phyloP scores from a whole-genome alignment of 64 coral and sea anemone species.

The Stichodactyla mertensii region DNA sequence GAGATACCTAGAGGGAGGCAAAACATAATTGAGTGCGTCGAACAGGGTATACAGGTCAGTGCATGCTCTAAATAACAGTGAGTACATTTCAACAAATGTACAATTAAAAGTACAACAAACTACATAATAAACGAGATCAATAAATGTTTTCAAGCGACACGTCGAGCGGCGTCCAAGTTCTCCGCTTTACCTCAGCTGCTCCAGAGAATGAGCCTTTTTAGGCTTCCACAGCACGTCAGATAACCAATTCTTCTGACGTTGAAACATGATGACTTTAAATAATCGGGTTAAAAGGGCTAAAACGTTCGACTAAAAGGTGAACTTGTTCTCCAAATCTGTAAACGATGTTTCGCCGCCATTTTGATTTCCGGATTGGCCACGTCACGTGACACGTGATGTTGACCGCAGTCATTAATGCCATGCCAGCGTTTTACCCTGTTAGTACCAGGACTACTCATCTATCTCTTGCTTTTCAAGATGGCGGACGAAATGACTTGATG shows the following conservation, averaged over 20 bases:
- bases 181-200: conserved; percentile 73
- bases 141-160: neutral
- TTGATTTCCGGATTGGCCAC: conserved; percentile 58
- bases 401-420: conserved; percentile 19
- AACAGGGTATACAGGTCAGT: neutral
- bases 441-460: neutral
- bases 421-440: conserved; percentile 35
- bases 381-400: conserved; percentile 97
- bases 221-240: conserved; percentile 98
- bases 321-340: neutral
- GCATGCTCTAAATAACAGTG: neutral
- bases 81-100: neutral
- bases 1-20: conserved; percentile 50
- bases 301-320: neutral
- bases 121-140: neutral
- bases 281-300: neutral
- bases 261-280: conserved; percentile 66
- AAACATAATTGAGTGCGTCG: neutral
- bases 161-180: neutral
- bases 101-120: neutral
- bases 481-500: neutral
- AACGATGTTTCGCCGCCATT: conserved; percentile 51
- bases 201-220: conserved; percentile 95
- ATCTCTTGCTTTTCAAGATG: conserved; percentile 36
- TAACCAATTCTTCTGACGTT: conserved; percentile 98